These are phyloP conservation scores for Agrochola circellaris DNA, from an alignment of 2,888 invertebrate genomes.

Conservation along the genomic window DNA sequence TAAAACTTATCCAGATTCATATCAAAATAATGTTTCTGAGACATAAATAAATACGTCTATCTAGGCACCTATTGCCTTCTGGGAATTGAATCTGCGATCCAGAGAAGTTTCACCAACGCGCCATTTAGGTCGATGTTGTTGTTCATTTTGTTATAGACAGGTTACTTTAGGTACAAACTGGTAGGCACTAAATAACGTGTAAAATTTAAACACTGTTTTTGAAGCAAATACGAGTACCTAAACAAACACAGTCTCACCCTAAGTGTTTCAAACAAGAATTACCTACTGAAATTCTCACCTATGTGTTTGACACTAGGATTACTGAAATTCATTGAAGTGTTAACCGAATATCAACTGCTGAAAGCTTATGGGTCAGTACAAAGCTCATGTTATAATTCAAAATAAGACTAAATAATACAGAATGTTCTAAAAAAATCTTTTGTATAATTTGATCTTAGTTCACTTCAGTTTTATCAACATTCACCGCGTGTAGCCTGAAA, in stretches of 20 bases:
- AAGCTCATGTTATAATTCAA: background rate
- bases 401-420: background rate
- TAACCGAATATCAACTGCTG: background rate
- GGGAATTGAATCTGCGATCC: background rate
- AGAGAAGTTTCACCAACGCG: background rate
- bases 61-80: background rate
- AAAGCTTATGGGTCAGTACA: background rate
- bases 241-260: background rate
- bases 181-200: background rate
- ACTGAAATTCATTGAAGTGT: background rate
- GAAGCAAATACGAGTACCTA: background rate
- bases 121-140: background rate
- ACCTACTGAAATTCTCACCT: background rate
- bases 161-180: too few species aligned
- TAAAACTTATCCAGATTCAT: background rate
- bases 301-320: background rate
- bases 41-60: background rate
- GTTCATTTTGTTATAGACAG: background rate
- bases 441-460: background rate
- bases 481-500: slow-evolving; percentile 16
- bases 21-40: background rate
- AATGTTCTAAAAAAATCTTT: background rate
- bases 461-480: slow-evolving; percentile 1
- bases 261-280: too few species aligned
- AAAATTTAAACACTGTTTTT: background rate